Base-by-base conservation (phyloP, 1,140 invertebrate genomes). In the Drosophila elegans region DNA sequence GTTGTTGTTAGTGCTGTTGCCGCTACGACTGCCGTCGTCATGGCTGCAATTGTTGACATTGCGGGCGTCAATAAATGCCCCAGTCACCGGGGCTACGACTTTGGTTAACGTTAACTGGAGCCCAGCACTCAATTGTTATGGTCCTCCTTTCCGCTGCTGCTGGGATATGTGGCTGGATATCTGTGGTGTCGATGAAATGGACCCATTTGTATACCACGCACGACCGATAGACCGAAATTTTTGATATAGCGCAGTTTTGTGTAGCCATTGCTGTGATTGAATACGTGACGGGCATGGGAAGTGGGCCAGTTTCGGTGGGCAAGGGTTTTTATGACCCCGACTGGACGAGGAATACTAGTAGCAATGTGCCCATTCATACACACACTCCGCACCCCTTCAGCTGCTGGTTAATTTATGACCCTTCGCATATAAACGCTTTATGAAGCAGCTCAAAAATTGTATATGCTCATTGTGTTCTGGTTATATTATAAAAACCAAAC, bases 241-340 rank as follows among this genome's bases (percentile, higher is more conserved):
- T 88, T 88, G 83, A 88, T 89, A 88, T 88, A 88, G 83, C 83
- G 79, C 83, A 74, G 79, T 88, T 89, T 74, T 88, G 84, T 86
- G 83, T 89, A 82, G 84, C 83, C 84, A 80, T 83, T 89, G 73
- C 83, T 88, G 83, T 88, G 83, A 88, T 88, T 88, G 83, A 88
- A 88, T 88, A 88, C 83, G 83, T 88, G 83, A 68, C 64, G 34
- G 32, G 83, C 79, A 88, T 88, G 32, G 52, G 48, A 80, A 83
- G 54, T 60, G 38, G 48, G 27, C 34, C 51, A 71, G 66, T 41
- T n/a, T 25, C 32, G 21, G 11, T 1, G 16, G 42, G 67, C 84
- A 89, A 89, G 83, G 83, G 84, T 69, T 84, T 79, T 82, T 78
- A 85, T 39, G 69, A 62, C 74, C 44, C 60, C 54, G 62, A 32